Base-by-base conservation (phyloP, 2,797 vertebrate species). In the Buphagus erythrorhynchus region DNA sequence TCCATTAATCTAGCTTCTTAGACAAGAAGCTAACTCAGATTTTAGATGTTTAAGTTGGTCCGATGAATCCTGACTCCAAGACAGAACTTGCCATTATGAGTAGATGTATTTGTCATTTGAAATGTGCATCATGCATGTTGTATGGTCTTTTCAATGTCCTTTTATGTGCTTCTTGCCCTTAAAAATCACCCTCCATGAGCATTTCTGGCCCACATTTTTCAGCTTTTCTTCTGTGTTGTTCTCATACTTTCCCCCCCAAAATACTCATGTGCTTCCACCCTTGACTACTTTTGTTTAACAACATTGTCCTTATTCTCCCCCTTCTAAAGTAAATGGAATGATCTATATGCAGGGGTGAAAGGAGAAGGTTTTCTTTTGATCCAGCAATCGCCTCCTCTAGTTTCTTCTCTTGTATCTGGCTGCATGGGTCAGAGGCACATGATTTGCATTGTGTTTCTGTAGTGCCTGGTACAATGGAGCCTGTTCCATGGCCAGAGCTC, bases 361-460 rank as follows among this genome's bases (percentile, higher is more conserved):
- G 65, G 65, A 94, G 65, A 59, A 69, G 40, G 57, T 90, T 95
- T 95, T 74, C 65, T 87, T 97, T 93, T 88, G 72, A 86, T 88
- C 38, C 40, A 77, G n/a, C 35, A 83, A n/a, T 80, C 3, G 0
- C 51, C 35, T 93, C 54, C 52, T 88, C 79, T 69, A 59, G 76
- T 93, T 91, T 92, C 18, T 88, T 75, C 54, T 91, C 67, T 87
- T 93, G 66, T 86, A 58, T 91, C 49, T 91, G 68, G 31, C 38
- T 91, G 65, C 75, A 86, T 76, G 72, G 84, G 84, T 95, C 95
- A 96, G 75, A 86, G 28, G 57, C 66, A 74, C 75, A 48, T 43
- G 73, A 57, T 93, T 91, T 84, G 28, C 76, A 90, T 88, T 95
- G 58, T 94, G 58, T 88, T 91, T 93, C 74, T 75, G 3, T 62